Conservation (phyloP, 2,797 vertebrate genomes). For the Tympanoctomys barrerae region DNA sequence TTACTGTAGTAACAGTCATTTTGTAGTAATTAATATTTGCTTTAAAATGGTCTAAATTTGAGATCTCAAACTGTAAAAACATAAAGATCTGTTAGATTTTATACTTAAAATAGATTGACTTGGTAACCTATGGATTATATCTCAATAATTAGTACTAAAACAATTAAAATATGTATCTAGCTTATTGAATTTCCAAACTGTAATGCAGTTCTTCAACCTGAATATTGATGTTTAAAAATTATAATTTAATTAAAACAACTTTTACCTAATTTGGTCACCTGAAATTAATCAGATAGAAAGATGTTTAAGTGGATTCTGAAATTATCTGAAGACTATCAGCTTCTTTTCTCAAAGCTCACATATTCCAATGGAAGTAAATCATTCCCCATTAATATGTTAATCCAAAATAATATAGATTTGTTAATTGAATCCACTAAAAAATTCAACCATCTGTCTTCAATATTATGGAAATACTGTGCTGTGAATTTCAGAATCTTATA, state of each 20-base stretch:
- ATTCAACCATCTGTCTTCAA: constrained; percentile 52
- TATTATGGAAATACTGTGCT: constrained; percentile 36
- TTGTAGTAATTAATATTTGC: neutral
- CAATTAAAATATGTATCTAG: neutral
- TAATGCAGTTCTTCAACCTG: constrained; percentile 9
- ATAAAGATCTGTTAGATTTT: neutral
- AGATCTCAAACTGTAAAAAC: neutral
- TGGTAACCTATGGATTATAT: neutral
- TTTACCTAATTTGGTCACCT: constrained; percentile 21
- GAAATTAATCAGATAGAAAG: constrained; percentile 50
- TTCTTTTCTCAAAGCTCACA: constrained; percentile 58
- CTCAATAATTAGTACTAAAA: neutral
- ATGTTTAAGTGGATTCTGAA: constrained; percentile 45
- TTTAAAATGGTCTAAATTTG: neutral
- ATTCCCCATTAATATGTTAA: constrained; percentile 62
- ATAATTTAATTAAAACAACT: constrained; percentile 34
- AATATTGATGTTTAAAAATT: constrained; percentile 42
- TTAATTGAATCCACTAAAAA: constrained; percentile 9
- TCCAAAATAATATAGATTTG: constrained; percentile 56
- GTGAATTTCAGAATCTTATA: neutral
- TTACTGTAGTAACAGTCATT: neutral
- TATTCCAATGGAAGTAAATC: constrained; percentile 56
- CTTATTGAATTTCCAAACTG: neutral
- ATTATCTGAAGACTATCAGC: constrained; percentile 34
- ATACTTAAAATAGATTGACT: neutral